Conservation (phyloP, 2,888 invertebrate species). For the Bugulina stolonifera region DNA sequence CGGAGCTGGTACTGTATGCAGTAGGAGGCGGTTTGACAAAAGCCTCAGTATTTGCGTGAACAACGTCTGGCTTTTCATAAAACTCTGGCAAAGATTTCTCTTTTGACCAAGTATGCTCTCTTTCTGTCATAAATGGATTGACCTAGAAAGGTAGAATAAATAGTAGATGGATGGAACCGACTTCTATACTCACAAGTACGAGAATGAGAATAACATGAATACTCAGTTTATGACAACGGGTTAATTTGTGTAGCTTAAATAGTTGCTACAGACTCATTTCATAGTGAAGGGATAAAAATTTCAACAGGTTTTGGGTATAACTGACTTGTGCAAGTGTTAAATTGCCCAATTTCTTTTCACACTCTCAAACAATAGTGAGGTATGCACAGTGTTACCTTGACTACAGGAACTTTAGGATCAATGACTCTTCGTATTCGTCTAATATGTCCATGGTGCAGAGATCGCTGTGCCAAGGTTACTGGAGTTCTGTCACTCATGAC, state of each 20-base stretch:
- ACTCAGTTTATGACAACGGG: too few species aligned
- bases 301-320: too few species aligned
- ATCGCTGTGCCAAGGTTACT: background rate
- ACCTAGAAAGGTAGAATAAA: too few species aligned
- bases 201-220: too few species aligned
- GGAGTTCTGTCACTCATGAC: background rate
- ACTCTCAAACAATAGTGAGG: background rate
- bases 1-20: constrained; percentile 11
- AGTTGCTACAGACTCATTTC: too few species aligned
- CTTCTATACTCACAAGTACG: too few species aligned
- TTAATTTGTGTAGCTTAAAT: too few species aligned
- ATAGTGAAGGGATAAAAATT: too few species aligned
- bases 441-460: constrained; percentile 8
- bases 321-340: too few species aligned
- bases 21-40: constrained; percentile 23
- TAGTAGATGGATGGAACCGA: too few species aligned
- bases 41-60: constrained; percentile 12
- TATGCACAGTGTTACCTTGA: background rate
- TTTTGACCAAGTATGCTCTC: constrained; percentile 24
- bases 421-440: background rate
- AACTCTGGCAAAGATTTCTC: constrained; percentile 24
- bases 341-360: too few species aligned
- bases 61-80: constrained; percentile 18
- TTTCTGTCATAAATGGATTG: constrained; percentile 21
- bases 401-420: constrained; percentile 18